These are phyloP conservation scores for Cyrtodaria siliqua DNA, from an alignment of 2,888 invertebrate species.

Conservation along the genomic window DNA sequence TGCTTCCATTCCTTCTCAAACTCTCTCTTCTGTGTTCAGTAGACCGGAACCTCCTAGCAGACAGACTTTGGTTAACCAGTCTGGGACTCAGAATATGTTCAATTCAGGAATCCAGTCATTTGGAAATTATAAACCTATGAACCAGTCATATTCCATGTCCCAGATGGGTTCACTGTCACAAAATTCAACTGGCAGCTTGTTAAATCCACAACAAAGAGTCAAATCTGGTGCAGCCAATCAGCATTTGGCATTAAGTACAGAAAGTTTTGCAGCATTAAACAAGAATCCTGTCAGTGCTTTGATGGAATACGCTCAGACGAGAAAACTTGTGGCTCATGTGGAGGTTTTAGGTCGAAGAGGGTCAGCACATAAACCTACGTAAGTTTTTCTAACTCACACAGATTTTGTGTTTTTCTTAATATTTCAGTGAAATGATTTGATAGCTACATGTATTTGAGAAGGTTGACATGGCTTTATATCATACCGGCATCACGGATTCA, in stretches of 20 bases:
- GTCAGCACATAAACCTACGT: constrained; percentile 86
- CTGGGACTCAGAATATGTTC: background rate
- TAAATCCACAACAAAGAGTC: constrained; percentile 1
- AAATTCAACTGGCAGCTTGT: background rate
- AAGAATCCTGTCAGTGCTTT: constrained; percentile 86
- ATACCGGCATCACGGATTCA: too few relatives aligned
- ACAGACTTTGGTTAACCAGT: background rate
- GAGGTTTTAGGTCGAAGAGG: constrained; percentile 83
- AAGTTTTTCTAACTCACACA: too few relatives aligned
- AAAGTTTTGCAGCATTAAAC: constrained; percentile 84
- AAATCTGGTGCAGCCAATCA: background rate
- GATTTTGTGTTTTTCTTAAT: too few relatives aligned
- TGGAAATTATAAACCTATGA: background rate
- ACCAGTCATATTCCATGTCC: background rate
- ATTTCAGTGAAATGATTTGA: too few relatives aligned
- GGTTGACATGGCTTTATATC: too few relatives aligned
- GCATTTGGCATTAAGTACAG: constrained; percentile 67
- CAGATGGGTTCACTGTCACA: background rate
- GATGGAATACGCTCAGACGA: constrained; percentile 86
- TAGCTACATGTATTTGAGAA: too few relatives aligned
- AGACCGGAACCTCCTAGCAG: background rate
- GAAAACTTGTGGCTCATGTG: constrained; percentile 82
- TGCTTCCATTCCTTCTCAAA: constrained; percentile 13
- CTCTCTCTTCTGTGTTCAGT: constrained; percentile 6
- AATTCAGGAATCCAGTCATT: background rate